Percentiles rank a stretch among this genome's conserved stretches.
phyloP scores from a whole-genome alignment of 1,140 invertebrate genomes.

The Manduca sexta region DNA sequence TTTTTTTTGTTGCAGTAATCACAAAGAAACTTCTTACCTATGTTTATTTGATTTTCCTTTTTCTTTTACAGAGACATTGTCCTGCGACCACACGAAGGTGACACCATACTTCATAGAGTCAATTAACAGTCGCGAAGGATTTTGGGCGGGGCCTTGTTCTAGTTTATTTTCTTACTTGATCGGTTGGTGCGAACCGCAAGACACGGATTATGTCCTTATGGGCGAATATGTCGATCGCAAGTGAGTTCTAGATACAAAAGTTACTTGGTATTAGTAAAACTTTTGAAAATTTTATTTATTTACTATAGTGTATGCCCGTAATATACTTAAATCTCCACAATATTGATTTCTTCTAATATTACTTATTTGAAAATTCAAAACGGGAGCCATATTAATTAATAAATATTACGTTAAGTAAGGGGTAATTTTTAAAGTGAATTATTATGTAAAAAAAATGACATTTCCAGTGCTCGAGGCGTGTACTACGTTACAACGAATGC shows the following conservation, averaged over 20 bases:
- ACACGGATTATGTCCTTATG: conserved; percentile 86
- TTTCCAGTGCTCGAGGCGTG: conserved; percentile 82
- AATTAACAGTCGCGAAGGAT: conserved; percentile 83
- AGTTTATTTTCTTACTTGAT: conserved; percentile 86
- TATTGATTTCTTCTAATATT: no score
- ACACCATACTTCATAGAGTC: conserved; percentile 92
- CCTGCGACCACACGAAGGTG: conserved; percentile 91
- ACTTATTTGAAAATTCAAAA: no score
- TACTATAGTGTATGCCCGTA: no score
- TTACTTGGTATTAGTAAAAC: no score
- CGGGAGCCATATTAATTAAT: no score
- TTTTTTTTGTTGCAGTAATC: no score
- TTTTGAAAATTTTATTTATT: no score
- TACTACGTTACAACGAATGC: conserved; percentile 91
- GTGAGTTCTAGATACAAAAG: conserved; percentile 75
- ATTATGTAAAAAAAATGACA: not conserved
- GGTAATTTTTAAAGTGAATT: no score
- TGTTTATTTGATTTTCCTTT: no score
- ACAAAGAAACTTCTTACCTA: no score
- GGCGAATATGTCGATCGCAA: conserved; percentile 84
- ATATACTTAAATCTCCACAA: no score
- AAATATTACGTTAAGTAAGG: no score
- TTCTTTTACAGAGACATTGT: conserved; percentile 81
- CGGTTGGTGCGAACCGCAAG: conserved; percentile 84
- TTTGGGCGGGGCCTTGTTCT: conserved; percentile 87